Evolutionary conservation across 2,888 invertebrate species (phyloP).

Genomic region (Drosophila nr. perissopoda): DNA sequence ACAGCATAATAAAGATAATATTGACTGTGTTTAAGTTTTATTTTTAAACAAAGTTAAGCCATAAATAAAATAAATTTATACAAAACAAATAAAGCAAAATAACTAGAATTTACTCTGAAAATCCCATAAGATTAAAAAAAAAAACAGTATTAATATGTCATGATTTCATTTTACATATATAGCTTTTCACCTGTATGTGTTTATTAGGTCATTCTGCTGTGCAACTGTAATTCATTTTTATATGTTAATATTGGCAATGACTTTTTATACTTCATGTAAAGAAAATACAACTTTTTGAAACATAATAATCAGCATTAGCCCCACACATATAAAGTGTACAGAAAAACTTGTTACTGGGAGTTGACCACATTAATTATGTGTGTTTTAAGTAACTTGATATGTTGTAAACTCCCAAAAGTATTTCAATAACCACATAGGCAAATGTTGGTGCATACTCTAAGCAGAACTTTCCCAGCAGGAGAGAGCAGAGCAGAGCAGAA

Average conservation of each 20-base stretch:
- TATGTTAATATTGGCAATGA: neutral
- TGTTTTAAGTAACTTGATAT: slow-evolving; percentile 1
- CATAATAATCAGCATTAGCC: neutral
- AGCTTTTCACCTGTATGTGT: neutral
- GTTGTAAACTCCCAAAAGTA: slow-evolving; percentile 10
- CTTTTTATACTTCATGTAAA: neutral
- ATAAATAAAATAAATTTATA: neutral
- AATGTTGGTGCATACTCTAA: slow-evolving; percentile 11
- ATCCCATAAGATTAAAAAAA: neutral
- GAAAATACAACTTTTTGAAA: neutral
- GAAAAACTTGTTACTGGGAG: neutral
- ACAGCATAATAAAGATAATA: slow-evolving; percentile 44
- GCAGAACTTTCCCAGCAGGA: slow-evolving; percentile 15
- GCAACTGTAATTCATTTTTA: neutral
- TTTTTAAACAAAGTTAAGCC: neutral
- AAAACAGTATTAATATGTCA: neutral
- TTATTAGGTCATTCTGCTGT: neutral
- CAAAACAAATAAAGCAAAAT: neutral
- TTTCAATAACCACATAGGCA: slow-evolving; percentile 24
- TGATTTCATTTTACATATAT: neutral
- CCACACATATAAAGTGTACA: neutral
- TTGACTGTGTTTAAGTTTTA: slow-evolving; percentile 49
- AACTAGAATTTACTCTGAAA: neutral
- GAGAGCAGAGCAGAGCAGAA: neutral
- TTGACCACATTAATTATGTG: slow-evolving; percentile 5